A percentile compares a stretch with the other conserved stretches of the same genome.
phyloP scores from a whole-genome alignment of 2,888 invertebrate species.

The Clunio marinus region DNA sequence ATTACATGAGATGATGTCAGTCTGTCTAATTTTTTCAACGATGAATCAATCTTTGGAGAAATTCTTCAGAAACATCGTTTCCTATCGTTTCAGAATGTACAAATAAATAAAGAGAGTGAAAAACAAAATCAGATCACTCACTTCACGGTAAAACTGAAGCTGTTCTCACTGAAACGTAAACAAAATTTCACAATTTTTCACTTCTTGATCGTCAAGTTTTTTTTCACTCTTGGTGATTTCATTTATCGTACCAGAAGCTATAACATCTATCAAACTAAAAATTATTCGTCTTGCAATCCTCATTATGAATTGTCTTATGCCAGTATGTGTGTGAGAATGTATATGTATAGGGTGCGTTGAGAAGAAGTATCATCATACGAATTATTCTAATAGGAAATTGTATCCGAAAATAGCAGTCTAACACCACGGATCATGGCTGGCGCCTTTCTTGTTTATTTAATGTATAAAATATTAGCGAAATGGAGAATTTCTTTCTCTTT shows the following conservation, averaged over 20 bases:
- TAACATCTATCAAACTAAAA: neutral
- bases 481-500: too few relatives aligned
- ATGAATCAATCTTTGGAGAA: slow-evolving; percentile 28
- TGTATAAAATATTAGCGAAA: slow-evolving; percentile 25
- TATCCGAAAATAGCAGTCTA: slow-evolving; percentile 27
- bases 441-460: slow-evolving; percentile 37
- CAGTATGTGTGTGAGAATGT: neutral
- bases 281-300: neutral
- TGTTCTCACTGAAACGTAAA: slow-evolving; percentile 10
- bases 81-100: neutral
- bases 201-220: slow-evolving; percentile 18
- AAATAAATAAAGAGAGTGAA: slow-evolving; percentile 26
- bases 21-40: neutral
- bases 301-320: neutral
- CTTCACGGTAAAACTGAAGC: slow-evolving; percentile 27
- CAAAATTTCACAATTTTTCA: slow-evolving; percentile 17
- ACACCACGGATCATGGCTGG: slow-evolving; percentile 1
- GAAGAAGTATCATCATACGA: slow-evolving; percentile 10
- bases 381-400: slow-evolving; percentile 5
- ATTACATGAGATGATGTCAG: neutral
- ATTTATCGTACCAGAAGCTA: neutral
- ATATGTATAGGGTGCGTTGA: neutral
- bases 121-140: slow-evolving; percentile 31
- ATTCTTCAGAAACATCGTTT: neutral
- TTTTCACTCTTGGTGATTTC: neutral